phyloP scores from a whole-genome alignment of 2,797 vertebrate species.

The Myotis myotis region DNA sequence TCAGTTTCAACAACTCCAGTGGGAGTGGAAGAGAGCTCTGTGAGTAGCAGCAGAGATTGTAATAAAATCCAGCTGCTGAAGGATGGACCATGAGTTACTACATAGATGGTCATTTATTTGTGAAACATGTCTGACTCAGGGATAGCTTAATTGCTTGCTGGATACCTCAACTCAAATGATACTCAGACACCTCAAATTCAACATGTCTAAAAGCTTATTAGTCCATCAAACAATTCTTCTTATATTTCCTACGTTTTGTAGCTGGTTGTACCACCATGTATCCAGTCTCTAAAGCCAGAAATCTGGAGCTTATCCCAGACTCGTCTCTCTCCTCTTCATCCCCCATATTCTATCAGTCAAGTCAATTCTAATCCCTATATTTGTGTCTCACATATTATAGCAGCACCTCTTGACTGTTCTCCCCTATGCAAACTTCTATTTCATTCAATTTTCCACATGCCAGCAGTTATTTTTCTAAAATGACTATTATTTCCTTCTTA shows the following conservation, averaged over 20 bases:
- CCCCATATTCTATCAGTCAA: neutral
- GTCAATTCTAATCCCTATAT: neutral
- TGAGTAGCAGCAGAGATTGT: neutral
- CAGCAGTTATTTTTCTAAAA: constrained; percentile 46
- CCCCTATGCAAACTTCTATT: neutral
- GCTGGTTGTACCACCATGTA: neutral
- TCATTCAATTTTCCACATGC: constrained; percentile 14
- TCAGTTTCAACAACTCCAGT: neutral
- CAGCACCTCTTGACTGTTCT: neutral
- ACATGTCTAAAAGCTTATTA: constrained; percentile 4
- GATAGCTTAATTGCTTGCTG: constrained; percentile 1
- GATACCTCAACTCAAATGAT: neutral
- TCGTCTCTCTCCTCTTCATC: neutral
- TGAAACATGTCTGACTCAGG: constrained; percentile 10
- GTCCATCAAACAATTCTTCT: neutral
- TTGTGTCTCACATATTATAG: neutral
- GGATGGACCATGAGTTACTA: neutral
- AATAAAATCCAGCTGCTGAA: neutral
- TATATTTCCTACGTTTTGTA: constrained; percentile 32
- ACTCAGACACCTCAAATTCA: constrained; percentile 22
- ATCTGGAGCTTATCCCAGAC: neutral
- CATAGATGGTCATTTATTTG: neutral
- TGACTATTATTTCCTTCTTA: neutral
- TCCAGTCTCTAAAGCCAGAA: constrained; percentile 37
- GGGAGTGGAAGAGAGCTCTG: neutral